These are phyloP conservation scores for Sinocyclocheilus maitianheensis DNA, from an alignment of 2,113 vertebrate species.

Conservation along the genomic window DNA sequence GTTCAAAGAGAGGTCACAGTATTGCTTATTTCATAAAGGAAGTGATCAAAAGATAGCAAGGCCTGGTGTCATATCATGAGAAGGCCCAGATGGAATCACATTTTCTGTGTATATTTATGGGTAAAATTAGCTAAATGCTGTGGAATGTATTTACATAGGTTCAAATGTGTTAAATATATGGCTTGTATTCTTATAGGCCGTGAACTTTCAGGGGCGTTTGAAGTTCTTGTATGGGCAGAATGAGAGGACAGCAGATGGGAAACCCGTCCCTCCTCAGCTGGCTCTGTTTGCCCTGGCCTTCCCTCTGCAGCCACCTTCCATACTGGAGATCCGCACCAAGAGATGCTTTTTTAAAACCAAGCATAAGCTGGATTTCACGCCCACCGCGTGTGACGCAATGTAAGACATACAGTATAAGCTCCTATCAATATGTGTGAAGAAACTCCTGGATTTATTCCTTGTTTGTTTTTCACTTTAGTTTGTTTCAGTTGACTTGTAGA, in stretches of 20 bases:
- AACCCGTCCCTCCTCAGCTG: slow-evolving; percentile 76
- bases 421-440: background rate
- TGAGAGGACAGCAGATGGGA: slow-evolving; percentile 80
- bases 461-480: background rate
- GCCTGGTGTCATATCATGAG: background rate
- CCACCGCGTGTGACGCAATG: slow-evolving; percentile 83
- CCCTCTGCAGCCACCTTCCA: slow-evolving; percentile 82
- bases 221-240: slow-evolving; percentile 87
- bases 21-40: background rate
- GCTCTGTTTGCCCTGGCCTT: slow-evolving; percentile 84
- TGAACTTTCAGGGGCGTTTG: slow-evolving; percentile 85
- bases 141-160: background rate
- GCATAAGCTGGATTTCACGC: slow-evolving; percentile 87
- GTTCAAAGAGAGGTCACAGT: slow-evolving; percentile 39
- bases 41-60: background rate
- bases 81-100: background rate
- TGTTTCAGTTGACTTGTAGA: background rate
- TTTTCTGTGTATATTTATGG: background rate
- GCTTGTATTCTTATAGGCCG: slow-evolving; percentile 71
- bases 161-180: slow-evolving; percentile 2
- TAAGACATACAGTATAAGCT: slow-evolving; percentile 62
- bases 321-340: slow-evolving; percentile 86
- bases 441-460: background rate
- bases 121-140: background rate
- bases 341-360: slow-evolving; percentile 87